Conservation (phyloP, 2,888 invertebrate genomes). For the Xestoiulus laeticollis region DNA sequence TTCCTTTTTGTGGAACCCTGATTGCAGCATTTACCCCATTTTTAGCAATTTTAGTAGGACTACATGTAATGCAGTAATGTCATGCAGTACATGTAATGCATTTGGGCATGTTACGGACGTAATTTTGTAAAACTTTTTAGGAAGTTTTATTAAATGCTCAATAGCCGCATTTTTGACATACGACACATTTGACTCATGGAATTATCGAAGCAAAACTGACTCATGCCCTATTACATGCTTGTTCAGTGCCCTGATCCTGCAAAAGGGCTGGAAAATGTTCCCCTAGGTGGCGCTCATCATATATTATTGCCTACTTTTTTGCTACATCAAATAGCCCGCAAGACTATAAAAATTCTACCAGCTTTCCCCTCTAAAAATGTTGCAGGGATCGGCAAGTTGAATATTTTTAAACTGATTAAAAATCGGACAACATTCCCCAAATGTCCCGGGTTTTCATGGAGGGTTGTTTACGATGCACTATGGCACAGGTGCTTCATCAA, state of each 20-base stretch:
- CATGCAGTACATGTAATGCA: too few relatives aligned
- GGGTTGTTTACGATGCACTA: constrained; percentile 23
- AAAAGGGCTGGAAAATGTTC: not conserved
- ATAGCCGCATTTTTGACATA: too few relatives aligned
- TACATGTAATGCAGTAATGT: too few relatives aligned
- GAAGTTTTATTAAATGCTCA: too few relatives aligned
- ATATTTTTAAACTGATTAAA: constrained; percentile 28
- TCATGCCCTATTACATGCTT: too few relatives aligned
- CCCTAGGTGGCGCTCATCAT: not conserved
- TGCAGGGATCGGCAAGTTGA: constrained; percentile 17
- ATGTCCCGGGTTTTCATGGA: not conserved
- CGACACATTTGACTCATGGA: too few relatives aligned
- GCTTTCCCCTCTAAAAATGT: constrained; percentile 27
- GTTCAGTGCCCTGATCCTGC: not conserved
- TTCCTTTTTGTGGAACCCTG: too few relatives aligned
- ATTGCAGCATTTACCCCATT: too few relatives aligned
- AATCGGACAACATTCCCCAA: constrained; percentile 15
- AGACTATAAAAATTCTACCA: constrained; percentile 6
- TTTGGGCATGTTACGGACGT: too few relatives aligned
- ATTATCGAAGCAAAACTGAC: too few relatives aligned
- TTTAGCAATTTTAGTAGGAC: too few relatives aligned
- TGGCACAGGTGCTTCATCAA: not conserved
- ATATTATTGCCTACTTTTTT: not conserved
- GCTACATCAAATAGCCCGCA: constrained; percentile 4
- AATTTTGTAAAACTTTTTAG: too few relatives aligned